Base-by-base conservation (phyloP, 2,797 vertebrate genomes). In the Oryzias dopingdopingensis region DNA sequence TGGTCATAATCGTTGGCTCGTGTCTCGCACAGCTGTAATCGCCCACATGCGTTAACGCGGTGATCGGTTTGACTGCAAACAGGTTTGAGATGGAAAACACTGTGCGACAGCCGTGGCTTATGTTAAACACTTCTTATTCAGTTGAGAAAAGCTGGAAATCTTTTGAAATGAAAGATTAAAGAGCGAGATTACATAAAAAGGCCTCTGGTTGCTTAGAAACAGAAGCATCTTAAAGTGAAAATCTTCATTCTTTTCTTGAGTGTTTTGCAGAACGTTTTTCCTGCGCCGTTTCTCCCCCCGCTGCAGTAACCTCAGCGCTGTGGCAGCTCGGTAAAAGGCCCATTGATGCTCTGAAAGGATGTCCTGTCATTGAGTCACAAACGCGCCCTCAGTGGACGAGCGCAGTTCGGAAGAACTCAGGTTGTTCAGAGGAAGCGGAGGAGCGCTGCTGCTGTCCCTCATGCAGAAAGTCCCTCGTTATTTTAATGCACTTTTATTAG, bases 311-410 rank as follows among this genome's bases (percentile, higher is more conserved):
- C 46, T 61, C 59, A 74, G 72, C 29, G 47, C 57, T 42, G 22
- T 47, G 42, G 49, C 67, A 64, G 58, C 56, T n/a, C 49, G 66
- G 60, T 89, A 80, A 88, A 86, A 80, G 86, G 72, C 64, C 81
- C 86, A 88, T 88, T 90, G 89, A 90, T 90, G 74, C 61, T 69
- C 86, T 79, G 83, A 87, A 82, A 87, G 83, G 85, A 85, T 71
- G 74, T 86, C 84, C 88, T 89, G 85, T 89, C 76, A 71, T 84
- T 87, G 54, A 78, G 64, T 74, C 80, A 86, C 77, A 87, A 86
- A 84, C 49, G 58, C 68, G 4, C 68, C 67, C 83, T 89, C 81
- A 87, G 86, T 87, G 74, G 70, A 64, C 70, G 59, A 74, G 52
- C 72, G 72, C 73, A 65, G 65, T 81, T 76, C 77, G 86, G 84